These are phyloP conservation scores for Synodontis membranacea DNA, from an alignment of 2,113 vertebrate genomes.

Conservation along the genomic window DNA sequence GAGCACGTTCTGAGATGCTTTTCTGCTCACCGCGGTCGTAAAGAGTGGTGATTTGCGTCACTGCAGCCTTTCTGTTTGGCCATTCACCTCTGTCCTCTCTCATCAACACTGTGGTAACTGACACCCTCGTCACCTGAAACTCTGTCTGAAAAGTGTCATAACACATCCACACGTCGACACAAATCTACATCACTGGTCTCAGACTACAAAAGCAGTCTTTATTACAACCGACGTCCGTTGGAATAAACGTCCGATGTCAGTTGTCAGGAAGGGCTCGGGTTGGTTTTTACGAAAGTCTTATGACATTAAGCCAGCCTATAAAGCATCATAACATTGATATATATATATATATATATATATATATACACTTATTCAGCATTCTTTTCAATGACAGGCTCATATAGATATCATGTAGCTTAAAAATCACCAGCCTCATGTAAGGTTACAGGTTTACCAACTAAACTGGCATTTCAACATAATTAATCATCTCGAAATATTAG, in stretches of 20 bases:
- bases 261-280: not conserved
- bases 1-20: no score
- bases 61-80: no score
- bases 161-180: not conserved
- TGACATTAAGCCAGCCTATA: not conserved
- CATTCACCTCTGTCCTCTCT: no score
- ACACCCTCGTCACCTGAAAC: not conserved
- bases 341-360: no score
- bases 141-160: not conserved
- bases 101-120: no score
- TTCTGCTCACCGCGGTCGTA: no score
- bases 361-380: no score
- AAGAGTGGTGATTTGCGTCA: no score
- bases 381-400: not conserved
- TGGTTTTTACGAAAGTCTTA: not conserved
- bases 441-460: not conserved
- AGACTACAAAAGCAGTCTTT: not conserved
- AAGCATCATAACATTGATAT: not conserved
- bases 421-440: not conserved
- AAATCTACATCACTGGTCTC: not conserved
- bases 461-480: not conserved
- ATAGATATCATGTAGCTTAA: not conserved
- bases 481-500: not conserved
- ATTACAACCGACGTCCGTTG: not conserved
- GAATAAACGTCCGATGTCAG: not conserved